A percentile compares a stretch with the other conserved stretches of the same genome.
Conservation (phyloP, 2,113 vertebrate species). For the Gopherus flavomarginatus region DNA sequence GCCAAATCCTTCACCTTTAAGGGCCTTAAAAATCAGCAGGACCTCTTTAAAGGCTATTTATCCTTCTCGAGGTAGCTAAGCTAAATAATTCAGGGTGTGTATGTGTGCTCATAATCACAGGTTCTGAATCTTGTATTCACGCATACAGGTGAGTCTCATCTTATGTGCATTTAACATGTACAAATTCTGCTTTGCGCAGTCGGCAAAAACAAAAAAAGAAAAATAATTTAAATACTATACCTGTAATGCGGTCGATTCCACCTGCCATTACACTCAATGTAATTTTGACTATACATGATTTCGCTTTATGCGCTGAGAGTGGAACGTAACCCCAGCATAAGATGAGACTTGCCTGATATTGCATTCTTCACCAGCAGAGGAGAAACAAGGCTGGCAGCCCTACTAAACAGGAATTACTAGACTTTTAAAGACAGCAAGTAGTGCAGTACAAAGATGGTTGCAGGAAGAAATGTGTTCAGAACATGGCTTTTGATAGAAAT, state of each 20-base stretch:
- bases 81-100: background rate
- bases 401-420: background rate
- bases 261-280: no score
- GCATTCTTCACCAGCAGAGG: rapidly evolving
- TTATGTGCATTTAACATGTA: no score
- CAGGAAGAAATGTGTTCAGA: background rate
- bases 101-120: rapidly evolving
- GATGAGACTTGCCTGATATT: background rate
- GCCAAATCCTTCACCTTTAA: background rate
- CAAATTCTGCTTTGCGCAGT: no score
- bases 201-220: no score
- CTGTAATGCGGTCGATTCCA: no score
- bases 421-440: background rate
- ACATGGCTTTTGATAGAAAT: rapidly evolving
- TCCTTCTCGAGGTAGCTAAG: rapidly evolving
- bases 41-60: background rate
- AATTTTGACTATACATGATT: no score
- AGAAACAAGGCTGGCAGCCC: background rate
- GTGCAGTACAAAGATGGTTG: background rate
- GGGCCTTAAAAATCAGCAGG: background rate
- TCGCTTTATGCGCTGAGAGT: no score
- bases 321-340: no score
- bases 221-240: no score
- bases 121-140: background rate
- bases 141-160: no score